A percentile compares a stretch with the other conserved stretches of the same genome.
Conservation (phyloP, 1,140 invertebrate genomes). For the Pseudoatta argentina region DNA sequence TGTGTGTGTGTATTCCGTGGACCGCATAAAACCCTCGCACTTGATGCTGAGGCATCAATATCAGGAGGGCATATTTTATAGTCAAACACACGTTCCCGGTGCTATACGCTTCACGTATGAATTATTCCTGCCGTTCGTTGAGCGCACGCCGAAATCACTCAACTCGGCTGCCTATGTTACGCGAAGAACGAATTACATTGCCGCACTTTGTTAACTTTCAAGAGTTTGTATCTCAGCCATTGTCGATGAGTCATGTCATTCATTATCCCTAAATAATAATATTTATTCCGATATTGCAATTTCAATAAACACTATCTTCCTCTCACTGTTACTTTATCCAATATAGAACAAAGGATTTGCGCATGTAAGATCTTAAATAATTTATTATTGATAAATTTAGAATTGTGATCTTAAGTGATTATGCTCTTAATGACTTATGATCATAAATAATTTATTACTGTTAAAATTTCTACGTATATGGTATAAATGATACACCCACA, state of each 20-base stretch:
- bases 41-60: conserved; percentile 67
- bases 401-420: no score
- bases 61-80: conserved; percentile 71
- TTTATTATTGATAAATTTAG: not conserved
- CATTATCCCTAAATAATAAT: not conserved
- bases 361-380: not conserved
- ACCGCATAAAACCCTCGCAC: conserved; percentile 59
- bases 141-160: conserved; percentile 81
- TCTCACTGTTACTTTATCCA: not conserved
- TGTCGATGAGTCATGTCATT: conserved; percentile 25
- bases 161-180: conserved; percentile 68
- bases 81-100: conserved; percentile 47
- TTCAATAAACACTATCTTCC: not conserved
- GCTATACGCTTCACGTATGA: conserved; percentile 74
- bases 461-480: not conserved
- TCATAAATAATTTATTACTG: not conserved
- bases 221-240: not conserved
- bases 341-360: not conserved
- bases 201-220: conserved; percentile 58
- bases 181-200: conserved; percentile 58
- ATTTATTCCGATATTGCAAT: not conserved
- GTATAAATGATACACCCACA: not conserved
- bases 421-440: not conserved
- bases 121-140: conserved; percentile 79
- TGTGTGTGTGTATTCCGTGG: not conserved